Conservation (phyloP, 92 coral and sea anemone species). For the Galaxea fascicularis region DNA sequence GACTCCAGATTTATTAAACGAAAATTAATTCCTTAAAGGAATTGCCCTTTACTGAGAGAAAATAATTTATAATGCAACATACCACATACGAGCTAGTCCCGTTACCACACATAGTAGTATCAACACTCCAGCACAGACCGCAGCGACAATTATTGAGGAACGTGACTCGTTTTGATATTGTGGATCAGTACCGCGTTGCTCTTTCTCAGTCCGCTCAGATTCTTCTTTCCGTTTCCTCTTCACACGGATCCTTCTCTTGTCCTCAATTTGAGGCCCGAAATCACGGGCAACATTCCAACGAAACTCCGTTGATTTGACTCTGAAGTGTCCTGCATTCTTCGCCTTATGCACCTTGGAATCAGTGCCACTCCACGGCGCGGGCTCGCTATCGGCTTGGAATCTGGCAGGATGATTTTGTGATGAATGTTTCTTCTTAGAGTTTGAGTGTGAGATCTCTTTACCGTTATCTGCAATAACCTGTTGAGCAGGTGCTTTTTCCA, state of each 20-base stretch:
- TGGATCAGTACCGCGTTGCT: background rate
- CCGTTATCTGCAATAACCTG: background rate
- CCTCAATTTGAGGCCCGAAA: background rate
- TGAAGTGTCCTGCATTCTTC: background rate
- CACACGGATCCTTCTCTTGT: background rate
- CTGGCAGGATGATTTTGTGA: background rate
- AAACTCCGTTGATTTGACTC: background rate
- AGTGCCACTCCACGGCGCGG: background rate
- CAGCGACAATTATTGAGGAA: background rate
- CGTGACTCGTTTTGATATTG: background rate
- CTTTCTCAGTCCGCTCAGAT: background rate
- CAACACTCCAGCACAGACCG: background rate
- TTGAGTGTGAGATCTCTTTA: background rate
- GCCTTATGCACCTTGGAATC: background rate
- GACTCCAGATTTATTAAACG: too few relatives aligned
- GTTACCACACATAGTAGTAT: background rate
- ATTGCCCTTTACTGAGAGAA: too few relatives aligned
- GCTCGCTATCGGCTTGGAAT: background rate
- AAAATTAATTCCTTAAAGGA: too few relatives aligned
- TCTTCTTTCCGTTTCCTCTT: background rate
- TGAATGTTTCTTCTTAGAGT: background rate
- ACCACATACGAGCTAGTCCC: slow-evolving; percentile 2
- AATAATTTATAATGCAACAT: background rate
- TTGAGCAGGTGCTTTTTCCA: background rate
- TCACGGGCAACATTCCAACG: slow-evolving; percentile 11